Evolutionary conservation across 2,113 vertebrate genomes (phyloP).

Genomic region (Erythrocercus mccallii): DNA sequence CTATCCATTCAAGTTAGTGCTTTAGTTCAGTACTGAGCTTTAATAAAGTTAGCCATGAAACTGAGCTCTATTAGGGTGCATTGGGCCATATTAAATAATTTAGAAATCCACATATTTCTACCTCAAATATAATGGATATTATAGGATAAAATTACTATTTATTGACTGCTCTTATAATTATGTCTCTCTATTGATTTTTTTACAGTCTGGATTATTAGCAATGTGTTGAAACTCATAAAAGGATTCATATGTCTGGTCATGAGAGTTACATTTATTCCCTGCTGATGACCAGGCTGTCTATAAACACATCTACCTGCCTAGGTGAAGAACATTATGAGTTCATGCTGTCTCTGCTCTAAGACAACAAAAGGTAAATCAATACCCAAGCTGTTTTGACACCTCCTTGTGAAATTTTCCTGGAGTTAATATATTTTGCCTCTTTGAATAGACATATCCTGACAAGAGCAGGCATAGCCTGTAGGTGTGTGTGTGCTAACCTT

Average conservation of each 20-base stretch:
- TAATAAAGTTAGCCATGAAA: background rate
- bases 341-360: background rate
- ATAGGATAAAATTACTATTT: background rate
- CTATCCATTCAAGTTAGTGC: background rate
- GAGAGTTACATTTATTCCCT: background rate
- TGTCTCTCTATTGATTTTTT: background rate
- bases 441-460: conserved; percentile 28
- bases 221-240: background rate
- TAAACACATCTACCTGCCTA: conserved; percentile 7
- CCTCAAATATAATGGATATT: background rate
- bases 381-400: conserved; percentile 20
- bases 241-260: background rate
- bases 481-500: conserved; percentile 7
- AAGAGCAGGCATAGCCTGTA: background rate
- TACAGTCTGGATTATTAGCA: background rate
- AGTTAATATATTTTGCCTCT: conserved; percentile 34
- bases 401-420: conserved; percentile 27
- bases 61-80: background rate
- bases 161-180: background rate
- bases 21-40: background rate
- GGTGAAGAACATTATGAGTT: background rate
- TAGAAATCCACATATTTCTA: background rate
- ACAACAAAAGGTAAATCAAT: conserved; percentile 46
- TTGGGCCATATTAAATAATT: background rate
- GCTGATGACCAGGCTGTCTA: background rate